Percentiles rank a stretch among this genome's conserved stretches.
These are phyloP conservation scores for Teinopalpus imperialis DNA, from an alignment of 2,888 invertebrate genomes.

Conservation along the genomic window DNA sequence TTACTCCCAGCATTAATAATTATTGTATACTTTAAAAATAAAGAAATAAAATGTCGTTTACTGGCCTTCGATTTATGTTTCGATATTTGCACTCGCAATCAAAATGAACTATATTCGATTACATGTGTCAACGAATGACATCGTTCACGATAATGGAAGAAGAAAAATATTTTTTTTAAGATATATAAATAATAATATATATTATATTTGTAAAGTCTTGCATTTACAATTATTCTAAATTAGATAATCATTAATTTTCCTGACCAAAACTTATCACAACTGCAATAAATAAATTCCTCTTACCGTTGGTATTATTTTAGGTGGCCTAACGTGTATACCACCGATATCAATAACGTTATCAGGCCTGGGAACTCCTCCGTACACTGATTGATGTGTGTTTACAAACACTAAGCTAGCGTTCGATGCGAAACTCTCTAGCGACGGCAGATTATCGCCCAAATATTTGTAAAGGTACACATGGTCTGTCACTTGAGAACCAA, in stretches of 20 bases:
- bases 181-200: too few relatives aligned
- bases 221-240: too few relatives aligned
- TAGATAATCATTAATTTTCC: too few relatives aligned
- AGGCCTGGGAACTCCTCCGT: slow-evolving; percentile 80
- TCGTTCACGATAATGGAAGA: background rate
- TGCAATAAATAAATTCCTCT: too few relatives aligned
- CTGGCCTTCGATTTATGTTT: slow-evolving; percentile 14
- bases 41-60: background rate
- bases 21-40: too few relatives aligned
- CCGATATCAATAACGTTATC: slow-evolving; percentile 85
- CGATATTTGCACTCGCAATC: slow-evolving; percentile 12
- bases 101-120: slow-evolving; percentile 12
- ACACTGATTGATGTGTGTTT: slow-evolving; percentile 85
- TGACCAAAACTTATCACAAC: too few relatives aligned
- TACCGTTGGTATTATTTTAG: slow-evolving; percentile 75
- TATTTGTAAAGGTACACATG: slow-evolving; percentile 70
- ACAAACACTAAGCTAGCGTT: slow-evolving; percentile 83
- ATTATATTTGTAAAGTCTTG: too few relatives aligned
- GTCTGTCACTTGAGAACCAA: slow-evolving; percentile 67
- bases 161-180: too few relatives aligned
- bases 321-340: slow-evolving; percentile 82
- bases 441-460: slow-evolving; percentile 77
- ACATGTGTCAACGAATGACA: slow-evolving; percentile 14
- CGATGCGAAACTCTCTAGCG: slow-evolving; percentile 79
- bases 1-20: too few relatives aligned